Evolutionary conservation across 2,797 vertebrate species (phyloP), one percentile per base, ranked within the genome.

Genomic region (Enteromius argenteus): DNA sequence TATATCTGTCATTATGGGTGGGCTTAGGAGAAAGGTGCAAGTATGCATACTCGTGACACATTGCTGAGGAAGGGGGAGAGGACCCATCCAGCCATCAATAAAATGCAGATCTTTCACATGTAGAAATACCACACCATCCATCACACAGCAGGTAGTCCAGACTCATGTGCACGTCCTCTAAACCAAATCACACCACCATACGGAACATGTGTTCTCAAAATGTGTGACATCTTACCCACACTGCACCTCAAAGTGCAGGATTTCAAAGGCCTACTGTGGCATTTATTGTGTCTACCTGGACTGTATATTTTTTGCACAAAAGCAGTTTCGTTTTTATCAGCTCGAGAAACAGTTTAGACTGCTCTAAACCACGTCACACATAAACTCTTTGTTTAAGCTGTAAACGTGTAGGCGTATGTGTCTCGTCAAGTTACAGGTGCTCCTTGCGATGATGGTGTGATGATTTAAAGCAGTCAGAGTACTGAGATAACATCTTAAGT

Each of bases 51-150:
- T 89, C 88, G 89, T 90, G 90, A 93, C 83, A 56, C 76, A 67
- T 75, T 85, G 84, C 90, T 91, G 81, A 86, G 27, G 77, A 91
- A 89, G 86, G 21, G 80, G 89, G 89, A 87, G 32, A 75, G 80
- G 82, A 79, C 79, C 44, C 64, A 80, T 85, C 69, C 42, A 68
- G 85, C 80, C 91, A 92, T 92, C 88, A 90, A 90, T 92, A 90
- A 91, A 93, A 86, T 32, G 71, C 77, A 74, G 75, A 87, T 91
- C 87, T 89, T 88, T 93, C 91, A 90, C 89, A 87, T 90, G 88
- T 46, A 92, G 89, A 92, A 94, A 94, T 93, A 92, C 92, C 90
- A 86, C 86, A 87, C 87, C 85, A 92, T 95, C 93, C 86, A 90
- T 95, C 93, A 93, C 93, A 90, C 94, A 92, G 92, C 91, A 84